Evolutionary conservation across 2,888 invertebrate species (phyloP).

Genomic region (Drosophila austrosaltans): DNA sequence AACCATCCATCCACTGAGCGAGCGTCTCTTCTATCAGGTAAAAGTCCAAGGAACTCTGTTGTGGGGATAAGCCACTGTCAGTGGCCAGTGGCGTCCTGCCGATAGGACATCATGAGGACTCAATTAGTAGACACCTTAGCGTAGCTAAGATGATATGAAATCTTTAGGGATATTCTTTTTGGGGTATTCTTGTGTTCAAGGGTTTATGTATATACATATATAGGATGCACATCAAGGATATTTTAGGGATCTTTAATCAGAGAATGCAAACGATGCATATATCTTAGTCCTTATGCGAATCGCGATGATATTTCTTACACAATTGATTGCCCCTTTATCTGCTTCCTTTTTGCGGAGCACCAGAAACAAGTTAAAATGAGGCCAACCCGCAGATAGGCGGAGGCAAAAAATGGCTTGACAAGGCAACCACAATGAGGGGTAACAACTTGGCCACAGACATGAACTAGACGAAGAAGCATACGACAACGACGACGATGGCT

Average conservation of each 20-base stretch:
- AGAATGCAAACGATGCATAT: too few species aligned
- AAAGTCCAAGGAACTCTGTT: constrained; percentile 10
- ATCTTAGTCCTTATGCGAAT: too few species aligned
- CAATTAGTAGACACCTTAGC: constrained; percentile 28
- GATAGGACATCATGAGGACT: constrained; percentile 43
- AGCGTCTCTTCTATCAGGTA: constrained; percentile 14
- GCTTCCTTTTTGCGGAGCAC: constrained; percentile 64
- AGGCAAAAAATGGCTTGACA: constrained; percentile 29
- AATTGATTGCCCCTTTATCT: neutral
- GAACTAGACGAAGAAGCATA: neutral
- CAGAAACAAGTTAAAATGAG: constrained; percentile 74
- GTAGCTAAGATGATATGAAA: neutral
- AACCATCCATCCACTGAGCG: constrained; percentile 18
- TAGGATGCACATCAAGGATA: too few species aligned
- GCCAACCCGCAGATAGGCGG: constrained; percentile 51
- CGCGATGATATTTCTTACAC: neutral
- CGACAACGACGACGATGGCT: neutral
- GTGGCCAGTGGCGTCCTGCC: constrained; percentile 27
- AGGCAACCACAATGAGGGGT: constrained; percentile 55
- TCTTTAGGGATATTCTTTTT: neutral
- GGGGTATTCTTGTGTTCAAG: too few species aligned
- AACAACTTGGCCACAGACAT: constrained; percentile 36
- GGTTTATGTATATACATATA: too few species aligned
- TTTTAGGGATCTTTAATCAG: too few species aligned
- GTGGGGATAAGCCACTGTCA: constrained; percentile 1